These are phyloP conservation scores for Sericinus montela DNA, from an alignment of 2,888 invertebrate genomes.

Conservation along the genomic window DNA sequence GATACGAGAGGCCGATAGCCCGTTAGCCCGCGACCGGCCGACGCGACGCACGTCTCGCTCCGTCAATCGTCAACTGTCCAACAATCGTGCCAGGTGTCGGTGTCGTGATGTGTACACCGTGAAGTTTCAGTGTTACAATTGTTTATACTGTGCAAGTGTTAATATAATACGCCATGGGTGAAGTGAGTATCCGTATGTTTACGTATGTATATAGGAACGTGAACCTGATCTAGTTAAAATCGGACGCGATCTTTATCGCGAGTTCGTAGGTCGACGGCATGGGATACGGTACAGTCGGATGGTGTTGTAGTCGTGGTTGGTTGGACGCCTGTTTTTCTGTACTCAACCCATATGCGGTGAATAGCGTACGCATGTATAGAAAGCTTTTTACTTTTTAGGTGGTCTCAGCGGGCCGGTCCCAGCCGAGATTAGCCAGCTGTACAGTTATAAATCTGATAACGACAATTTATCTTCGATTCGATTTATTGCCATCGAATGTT, in stretches of 20 bases:
- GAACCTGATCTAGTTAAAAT: constrained; percentile 50
- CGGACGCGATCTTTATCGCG: constrained; percentile 46
- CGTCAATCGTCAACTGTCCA: constrained; percentile 30
- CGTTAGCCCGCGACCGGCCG: constrained; percentile 66
- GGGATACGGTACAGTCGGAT: constrained; percentile 19
- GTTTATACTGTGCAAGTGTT: constrained; percentile 38
- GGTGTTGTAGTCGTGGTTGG: not conserved
- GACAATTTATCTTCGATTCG: constrained; percentile 58
- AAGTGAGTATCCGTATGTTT: constrained; percentile 67
- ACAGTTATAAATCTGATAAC: constrained; percentile 60
- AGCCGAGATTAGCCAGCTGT: constrained; percentile 33
- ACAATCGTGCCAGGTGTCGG: constrained; percentile 51
- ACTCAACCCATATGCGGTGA: not conserved
- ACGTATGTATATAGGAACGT: constrained; percentile 43
- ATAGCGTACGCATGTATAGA: constrained; percentile 24
- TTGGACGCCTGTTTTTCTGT: constrained; percentile 9
- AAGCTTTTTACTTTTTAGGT: constrained; percentile 45
- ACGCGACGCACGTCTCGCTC: constrained; percentile 41
- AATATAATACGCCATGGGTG: constrained; percentile 57
- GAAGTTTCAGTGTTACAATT: constrained; percentile 45
- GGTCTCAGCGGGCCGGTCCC: constrained; percentile 14
- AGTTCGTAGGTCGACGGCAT: constrained; percentile 64
- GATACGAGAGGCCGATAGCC: constrained; percentile 61
- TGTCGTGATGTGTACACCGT: constrained; percentile 64
- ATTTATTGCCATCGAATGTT: constrained; percentile 43